These are phyloP conservation scores for Tinamus major DNA, from an alignment of 2,797 vertebrate species.

Conservation along the genomic window DNA sequence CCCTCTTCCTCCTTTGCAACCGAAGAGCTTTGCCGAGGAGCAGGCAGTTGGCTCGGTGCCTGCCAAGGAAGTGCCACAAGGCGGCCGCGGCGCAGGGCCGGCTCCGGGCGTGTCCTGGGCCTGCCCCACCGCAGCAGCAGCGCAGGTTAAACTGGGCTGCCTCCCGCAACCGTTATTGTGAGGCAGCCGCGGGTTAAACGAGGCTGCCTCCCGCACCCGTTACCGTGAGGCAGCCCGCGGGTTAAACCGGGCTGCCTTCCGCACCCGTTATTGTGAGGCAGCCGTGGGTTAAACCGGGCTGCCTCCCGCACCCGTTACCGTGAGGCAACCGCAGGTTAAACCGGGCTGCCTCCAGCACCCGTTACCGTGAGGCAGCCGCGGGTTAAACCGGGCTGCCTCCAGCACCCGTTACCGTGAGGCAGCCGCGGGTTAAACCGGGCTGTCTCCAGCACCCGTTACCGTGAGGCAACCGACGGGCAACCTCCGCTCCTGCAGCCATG, in stretches of 20 bases:
- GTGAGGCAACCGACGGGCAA: neutral
- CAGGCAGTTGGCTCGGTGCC: neutral
- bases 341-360: neutral
- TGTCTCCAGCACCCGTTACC: neutral
- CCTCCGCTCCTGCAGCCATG: neutral
- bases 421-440: neutral
- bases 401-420: neutral
- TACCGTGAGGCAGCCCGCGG: neutral
- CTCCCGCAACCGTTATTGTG: neutral
- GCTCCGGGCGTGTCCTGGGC: too few species aligned
- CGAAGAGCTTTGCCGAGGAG: neutral
- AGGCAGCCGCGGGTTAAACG: neutral
- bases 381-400: neutral
- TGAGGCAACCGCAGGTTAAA: neutral
- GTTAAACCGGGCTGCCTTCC: neutral
- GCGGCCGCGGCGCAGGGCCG: neutral
- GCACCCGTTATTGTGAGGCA: neutral
- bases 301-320: neutral
- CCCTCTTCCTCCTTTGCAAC: neutral
- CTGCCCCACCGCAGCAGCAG: rapidly evolving
- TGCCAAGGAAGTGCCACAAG: rapidly evolving
- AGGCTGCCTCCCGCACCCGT: neutral
- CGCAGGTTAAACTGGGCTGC: too few species aligned
- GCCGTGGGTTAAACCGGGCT: neutral
- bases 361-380: neutral